Conservation (phyloP, 2,888 invertebrate genomes). For the Luperina testacea region DNA sequence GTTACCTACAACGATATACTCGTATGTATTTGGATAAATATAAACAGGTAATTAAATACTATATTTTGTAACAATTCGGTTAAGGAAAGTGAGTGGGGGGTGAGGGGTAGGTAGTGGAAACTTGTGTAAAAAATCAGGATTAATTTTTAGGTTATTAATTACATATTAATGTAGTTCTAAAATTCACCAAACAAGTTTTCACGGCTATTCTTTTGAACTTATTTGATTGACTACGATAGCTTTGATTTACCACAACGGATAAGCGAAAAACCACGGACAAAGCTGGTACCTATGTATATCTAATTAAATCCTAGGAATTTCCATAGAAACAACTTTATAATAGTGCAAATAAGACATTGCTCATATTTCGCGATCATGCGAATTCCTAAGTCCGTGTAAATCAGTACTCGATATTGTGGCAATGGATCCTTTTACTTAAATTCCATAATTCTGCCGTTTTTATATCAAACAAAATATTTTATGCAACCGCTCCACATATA, state of each 20-base stretch:
- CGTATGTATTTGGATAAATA: neutral
- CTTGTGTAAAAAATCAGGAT: too few relatives aligned
- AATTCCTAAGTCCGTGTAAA: slow-evolving; percentile 55
- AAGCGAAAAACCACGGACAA: neutral
- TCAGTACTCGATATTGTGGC: slow-evolving; percentile 49
- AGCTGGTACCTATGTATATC: neutral
- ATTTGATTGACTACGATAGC: too few relatives aligned
- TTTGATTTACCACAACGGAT: too few relatives aligned
- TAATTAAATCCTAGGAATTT: slow-evolving; percentile 1
- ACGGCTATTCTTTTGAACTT: too few relatives aligned
- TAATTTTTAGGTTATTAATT: too few relatives aligned
- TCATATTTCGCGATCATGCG: slow-evolving; percentile 47
- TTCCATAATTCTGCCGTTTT: slow-evolving; percentile 68
- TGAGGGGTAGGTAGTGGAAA: too few relatives aligned
- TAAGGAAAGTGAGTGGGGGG: too few relatives aligned
- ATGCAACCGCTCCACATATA: slow-evolving; percentile 4
- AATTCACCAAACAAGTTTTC: too few relatives aligned
- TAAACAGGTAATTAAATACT: too few relatives aligned
- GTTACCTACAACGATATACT: too few relatives aligned
- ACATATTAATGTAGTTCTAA: too few relatives aligned
- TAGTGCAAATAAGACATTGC: slow-evolving; percentile 8
- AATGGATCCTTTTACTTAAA: slow-evolving; percentile 68
- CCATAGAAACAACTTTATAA: slow-evolving; percentile 23
- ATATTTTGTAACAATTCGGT: too few relatives aligned
- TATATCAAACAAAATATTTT: slow-evolving; percentile 24